A percentile compares a stretch with the other conserved stretches of the same genome.
These are phyloP conservation scores for Pongo abelii DNA, from an alignment of 2,113 vertebrate species.

Conservation along the genomic window DNA sequence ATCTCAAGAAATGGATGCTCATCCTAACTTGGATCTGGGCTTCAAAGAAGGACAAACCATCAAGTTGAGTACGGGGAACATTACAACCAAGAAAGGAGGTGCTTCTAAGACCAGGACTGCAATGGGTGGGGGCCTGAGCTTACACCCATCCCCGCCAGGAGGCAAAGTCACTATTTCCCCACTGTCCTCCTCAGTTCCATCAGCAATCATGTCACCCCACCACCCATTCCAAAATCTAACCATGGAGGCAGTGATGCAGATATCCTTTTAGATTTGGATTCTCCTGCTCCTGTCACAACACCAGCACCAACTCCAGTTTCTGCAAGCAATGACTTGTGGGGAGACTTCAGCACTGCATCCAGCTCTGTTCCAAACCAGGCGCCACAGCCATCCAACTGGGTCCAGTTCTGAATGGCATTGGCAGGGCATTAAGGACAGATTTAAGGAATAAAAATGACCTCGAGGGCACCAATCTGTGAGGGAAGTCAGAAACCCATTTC, in stretches of 20 bases:
- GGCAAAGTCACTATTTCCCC: slow-evolving; percentile 89
- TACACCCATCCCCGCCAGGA: slow-evolving; percentile 94
- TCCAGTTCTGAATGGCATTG: slow-evolving; percentile 89
- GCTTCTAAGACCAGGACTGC: slow-evolving; percentile 86
- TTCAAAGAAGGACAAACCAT: slow-evolving; percentile 99
- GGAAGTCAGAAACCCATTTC: slow-evolving; percentile 66
- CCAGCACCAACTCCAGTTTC: slow-evolving; percentile 73
- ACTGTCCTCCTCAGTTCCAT: slow-evolving; percentile 85
- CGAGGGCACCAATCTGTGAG: slow-evolving; percentile 75
- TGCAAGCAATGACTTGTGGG: slow-evolving; percentile 91
- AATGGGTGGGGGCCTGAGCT: slow-evolving; percentile 89
- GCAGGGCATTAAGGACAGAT: slow-evolving; percentile 67
- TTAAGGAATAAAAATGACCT: slow-evolving; percentile 73
- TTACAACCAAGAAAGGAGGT: slow-evolving; percentile 91
- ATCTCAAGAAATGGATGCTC: slow-evolving; percentile 89
- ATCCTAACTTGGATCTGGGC: slow-evolving; percentile 94
- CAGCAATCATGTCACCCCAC: slow-evolving; percentile 86
- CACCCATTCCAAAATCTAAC: slow-evolving; percentile 83
- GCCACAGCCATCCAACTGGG: slow-evolving; percentile 91
- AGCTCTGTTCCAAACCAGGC: slow-evolving; percentile 85
- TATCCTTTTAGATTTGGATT: slow-evolving; percentile 86
- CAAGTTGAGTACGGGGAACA: slow-evolving; percentile 96
- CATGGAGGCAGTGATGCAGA: slow-evolving; percentile 83
- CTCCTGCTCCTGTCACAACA: slow-evolving; percentile 79
- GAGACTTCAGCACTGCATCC: slow-evolving; percentile 92